Base-by-base conservation (phyloP, 2,888 invertebrate genomes). In the Philaethria dido region DNA sequence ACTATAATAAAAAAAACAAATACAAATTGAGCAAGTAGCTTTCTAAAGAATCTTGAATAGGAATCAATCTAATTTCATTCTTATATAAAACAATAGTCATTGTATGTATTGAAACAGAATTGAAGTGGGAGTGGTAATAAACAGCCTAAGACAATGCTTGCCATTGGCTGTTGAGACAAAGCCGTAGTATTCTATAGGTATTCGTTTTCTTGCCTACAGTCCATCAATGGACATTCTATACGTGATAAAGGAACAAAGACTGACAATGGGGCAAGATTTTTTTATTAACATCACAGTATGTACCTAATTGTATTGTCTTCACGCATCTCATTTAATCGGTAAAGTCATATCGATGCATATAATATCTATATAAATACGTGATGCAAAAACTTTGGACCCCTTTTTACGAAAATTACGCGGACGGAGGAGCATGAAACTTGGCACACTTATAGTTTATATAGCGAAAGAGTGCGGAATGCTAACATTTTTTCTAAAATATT, bases 141-240 rank as follows among this genome's bases (percentile, higher is more conserved):
- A 59, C 62, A 25, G 54, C 59, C 69, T 73, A 73, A 76, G 72
- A 77, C 75, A 76, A 75, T 81, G 78, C 64, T 64, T 70, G 66
- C 79, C 80, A 81, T 82, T 82, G 76, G 80, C 74, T 71, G 73
- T 68, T 71, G 16, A 62, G 71, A 80, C 82, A 85, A 84, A 79
- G 76, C 73, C 76, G 44, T 66, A 42, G 74, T 64, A 74, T 68
- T 84, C 82, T 83, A 84, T 83, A 71, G 78, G 18, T 62, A 60
- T 69, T 33, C 62, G 66, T 66, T 66, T 54, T 61, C 52, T 44
- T 62, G 60, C 59, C 59, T 45, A 60, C 18, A 33, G 60, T 6
- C 20, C 14, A 18, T 42, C 45, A 18, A 33, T 18, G 33, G 11
- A 11, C 3, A 60, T 60, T 60, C 29, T 33, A 33, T 33, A 60